Conservation (phyloP, 2,113 vertebrate species). For the Ceuthmochares aereus region DNA sequence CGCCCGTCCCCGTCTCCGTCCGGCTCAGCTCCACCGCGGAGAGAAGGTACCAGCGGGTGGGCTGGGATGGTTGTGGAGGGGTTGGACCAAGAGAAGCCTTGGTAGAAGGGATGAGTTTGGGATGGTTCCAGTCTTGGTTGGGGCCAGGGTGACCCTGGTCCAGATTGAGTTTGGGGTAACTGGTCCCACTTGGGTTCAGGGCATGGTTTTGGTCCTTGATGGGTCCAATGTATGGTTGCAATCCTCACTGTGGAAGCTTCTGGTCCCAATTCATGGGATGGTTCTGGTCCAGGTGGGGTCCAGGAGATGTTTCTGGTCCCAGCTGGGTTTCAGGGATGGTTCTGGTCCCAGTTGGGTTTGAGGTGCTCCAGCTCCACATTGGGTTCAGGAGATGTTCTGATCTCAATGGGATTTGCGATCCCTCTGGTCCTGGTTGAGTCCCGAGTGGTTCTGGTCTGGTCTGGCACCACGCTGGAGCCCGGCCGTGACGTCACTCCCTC, state of each 20-base stretch:
- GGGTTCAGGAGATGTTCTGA: background rate
- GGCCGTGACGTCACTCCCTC: accelerated
- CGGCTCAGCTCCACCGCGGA: background rate
- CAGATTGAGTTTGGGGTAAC: background rate
- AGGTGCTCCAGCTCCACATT: background rate
- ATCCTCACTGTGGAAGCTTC: background rate
- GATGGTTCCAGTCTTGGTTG: background rate
- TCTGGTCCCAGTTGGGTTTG: background rate
- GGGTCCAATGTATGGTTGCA: background rate
- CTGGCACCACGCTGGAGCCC: accelerated
- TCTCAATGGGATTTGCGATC: background rate
- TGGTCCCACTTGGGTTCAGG: background rate
- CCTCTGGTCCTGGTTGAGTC: background rate
- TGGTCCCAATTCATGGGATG: background rate
- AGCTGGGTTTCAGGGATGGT: no score
- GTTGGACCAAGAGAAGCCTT: background rate
- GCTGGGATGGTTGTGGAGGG: background rate
- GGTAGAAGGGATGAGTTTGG: background rate
- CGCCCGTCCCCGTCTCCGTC: slow-evolving; percentile 76
- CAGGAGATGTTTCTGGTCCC: background rate
- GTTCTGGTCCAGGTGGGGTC: background rate
- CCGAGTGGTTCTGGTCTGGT: background rate
- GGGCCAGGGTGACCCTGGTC: background rate
- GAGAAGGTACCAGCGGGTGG: background rate
- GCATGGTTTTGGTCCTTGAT: background rate